Evolutionary conservation across 2,113 vertebrate species (phyloP).

Genomic region (Henicopernis longicauda): DNA sequence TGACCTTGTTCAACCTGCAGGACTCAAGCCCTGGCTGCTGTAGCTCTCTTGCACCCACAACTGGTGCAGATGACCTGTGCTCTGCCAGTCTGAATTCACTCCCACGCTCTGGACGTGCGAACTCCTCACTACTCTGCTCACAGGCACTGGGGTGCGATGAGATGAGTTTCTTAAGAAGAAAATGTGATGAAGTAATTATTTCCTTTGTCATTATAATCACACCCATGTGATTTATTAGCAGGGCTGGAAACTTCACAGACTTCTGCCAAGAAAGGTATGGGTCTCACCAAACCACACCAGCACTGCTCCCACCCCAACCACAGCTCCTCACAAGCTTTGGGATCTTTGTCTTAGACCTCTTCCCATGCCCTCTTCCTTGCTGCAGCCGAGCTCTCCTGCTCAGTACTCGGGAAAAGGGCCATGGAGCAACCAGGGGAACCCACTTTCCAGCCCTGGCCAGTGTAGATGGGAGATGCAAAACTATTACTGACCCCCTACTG

Average conservation of each 20-base stretch:
- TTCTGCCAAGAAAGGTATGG: not conserved
- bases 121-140: not conserved
- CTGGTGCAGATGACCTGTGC: rapidly evolving
- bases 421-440: not conserved
- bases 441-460: not conserved
- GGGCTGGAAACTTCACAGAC: not conserved
- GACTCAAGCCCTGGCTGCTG: not conserved
- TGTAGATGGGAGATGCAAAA: not conserved
- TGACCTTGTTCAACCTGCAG: not conserved
- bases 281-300: not conserved
- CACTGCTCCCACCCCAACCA: not conserved
- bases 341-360: not conserved
- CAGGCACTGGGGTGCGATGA: not conserved
- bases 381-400: not conserved
- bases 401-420: not conserved
- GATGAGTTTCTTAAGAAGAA: not conserved
- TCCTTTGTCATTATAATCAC: not conserved
- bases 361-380: not conserved
- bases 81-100: not conserved
- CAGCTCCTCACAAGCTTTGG: not conserved
- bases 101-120: not conserved
- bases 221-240: not conserved
- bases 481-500: not conserved
- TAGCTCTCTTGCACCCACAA: not conserved
- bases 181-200: not conserved